Conservation (phyloP, 2,113 vertebrate genomes). For the Steatornis caripensis region DNA sequence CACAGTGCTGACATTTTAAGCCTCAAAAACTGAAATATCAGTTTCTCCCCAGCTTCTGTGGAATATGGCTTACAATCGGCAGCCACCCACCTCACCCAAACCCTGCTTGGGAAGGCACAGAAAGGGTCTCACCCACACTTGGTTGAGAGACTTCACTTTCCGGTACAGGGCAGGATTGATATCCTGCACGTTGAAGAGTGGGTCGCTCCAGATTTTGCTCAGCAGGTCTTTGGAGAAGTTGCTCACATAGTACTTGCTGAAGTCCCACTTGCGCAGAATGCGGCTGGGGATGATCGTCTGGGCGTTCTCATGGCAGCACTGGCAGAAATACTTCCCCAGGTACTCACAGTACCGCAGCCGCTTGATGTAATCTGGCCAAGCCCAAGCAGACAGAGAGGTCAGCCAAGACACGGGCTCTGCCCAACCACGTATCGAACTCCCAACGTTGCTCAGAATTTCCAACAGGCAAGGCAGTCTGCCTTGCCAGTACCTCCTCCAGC, state of each 20-base stretch:
- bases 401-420: neutral
- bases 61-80: neutral
- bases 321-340: slow-evolving; percentile 96
- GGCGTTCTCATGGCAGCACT: slow-evolving; percentile 96
- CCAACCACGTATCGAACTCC: neutral
- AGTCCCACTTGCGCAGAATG: slow-evolving; percentile 95
- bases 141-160: slow-evolving; percentile 89
- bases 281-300: slow-evolving; percentile 88
- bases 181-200: slow-evolving; percentile 91
- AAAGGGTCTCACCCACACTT: slow-evolving; percentile 80
- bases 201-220: slow-evolving; percentile 92
- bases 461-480: neutral
- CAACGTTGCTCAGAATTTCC: neutral
- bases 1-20: neutral
- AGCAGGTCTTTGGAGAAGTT: slow-evolving; percentile 96
- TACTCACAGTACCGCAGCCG: slow-evolving; percentile 96
- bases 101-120: neutral
- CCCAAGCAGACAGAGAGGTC: neutral
- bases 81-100: neutral
- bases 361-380: slow-evolving; percentile 89
- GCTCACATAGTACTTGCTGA: slow-evolving; percentile 93
- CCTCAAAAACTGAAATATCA: neutral
- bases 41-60: neutral
- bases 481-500: neutral
- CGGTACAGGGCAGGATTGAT: slow-evolving; percentile 89